Percentiles rank a stretch among this genome's conserved stretches.
These are phyloP conservation scores for Zygothrica quintamaculata DNA, from an alignment of 2,888 invertebrate genomes.

Conservation along the genomic window DNA sequence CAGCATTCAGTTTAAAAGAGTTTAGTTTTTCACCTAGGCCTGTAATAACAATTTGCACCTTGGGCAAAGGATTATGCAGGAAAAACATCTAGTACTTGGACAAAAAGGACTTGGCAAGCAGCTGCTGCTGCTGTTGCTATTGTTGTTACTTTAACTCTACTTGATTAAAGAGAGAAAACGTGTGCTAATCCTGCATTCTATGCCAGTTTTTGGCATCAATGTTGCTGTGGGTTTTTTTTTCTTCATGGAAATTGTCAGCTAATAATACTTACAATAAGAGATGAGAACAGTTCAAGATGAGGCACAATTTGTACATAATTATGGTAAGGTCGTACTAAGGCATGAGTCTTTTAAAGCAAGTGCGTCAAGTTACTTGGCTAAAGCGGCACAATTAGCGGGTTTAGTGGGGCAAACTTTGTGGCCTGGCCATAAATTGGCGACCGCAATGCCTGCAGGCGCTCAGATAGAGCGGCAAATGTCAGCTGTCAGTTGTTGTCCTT, in stretches of 20 bases:
- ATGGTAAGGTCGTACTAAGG: slow-evolving; percentile 2
- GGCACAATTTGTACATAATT: slow-evolving; percentile 65
- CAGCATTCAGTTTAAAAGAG: background rate
- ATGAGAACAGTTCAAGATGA: slow-evolving; percentile 44
- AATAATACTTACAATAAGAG: slow-evolving; percentile 72
- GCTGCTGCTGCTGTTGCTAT: slow-evolving; percentile 26
- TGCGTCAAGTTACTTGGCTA: slow-evolving; percentile 42
- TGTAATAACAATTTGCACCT: slow-evolving; percentile 62
- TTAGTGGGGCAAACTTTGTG: slow-evolving; percentile 64
- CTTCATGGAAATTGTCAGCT: slow-evolving; percentile 69
- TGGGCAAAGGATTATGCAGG: slow-evolving; percentile 47
- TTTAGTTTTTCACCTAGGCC: slow-evolving; percentile 47
- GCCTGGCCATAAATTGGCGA: slow-evolving; percentile 59
- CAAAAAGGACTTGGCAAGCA: slow-evolving; percentile 57
- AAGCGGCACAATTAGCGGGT: slow-evolving; percentile 82
- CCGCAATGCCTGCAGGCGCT: slow-evolving; percentile 60
- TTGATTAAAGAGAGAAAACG: slow-evolving; percentile 59
- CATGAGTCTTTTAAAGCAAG: background rate
- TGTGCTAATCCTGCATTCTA: slow-evolving; percentile 58
- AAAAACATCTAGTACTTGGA: slow-evolving; percentile 57
- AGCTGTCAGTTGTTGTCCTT: slow-evolving; percentile 56
- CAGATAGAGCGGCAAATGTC: slow-evolving; percentile 72
- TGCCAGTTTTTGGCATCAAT: slow-evolving; percentile 13
- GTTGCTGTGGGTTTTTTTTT: too few species aligned
- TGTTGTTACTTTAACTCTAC: slow-evolving; percentile 19